Conservation (phyloP, 2,113 vertebrate genomes). For the Percina caprodes region DNA sequence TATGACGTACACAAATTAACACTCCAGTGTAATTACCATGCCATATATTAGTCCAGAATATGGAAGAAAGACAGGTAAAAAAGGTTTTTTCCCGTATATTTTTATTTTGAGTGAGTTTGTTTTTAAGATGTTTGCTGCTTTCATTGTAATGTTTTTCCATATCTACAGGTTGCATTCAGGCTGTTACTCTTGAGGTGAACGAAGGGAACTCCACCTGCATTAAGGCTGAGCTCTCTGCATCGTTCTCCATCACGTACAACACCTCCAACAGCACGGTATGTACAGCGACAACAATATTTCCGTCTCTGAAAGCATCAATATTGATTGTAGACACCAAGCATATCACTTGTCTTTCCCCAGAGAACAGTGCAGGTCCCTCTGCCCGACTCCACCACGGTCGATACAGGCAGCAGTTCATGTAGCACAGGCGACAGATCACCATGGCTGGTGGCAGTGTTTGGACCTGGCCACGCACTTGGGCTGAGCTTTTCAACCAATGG, state of each 20-base stretch:
- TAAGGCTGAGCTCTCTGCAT: conserved; percentile 87
- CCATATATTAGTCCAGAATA: background rate
- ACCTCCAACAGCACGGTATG: conserved; percentile 69
- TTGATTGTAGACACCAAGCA: background rate
- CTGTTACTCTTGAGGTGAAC: conserved; percentile 86
- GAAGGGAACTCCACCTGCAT: conserved; percentile 87
- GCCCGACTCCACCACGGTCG: conserved; percentile 78
- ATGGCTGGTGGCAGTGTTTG: conserved; percentile 83
- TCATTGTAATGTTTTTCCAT: background rate
- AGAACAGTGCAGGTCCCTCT: conserved; percentile 72
- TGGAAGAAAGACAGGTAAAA: background rate
- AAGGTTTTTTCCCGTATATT: background rate
- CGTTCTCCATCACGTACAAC: conserved; percentile 85
- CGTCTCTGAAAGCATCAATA: background rate
- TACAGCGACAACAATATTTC: background rate
- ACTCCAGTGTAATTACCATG: background rate
- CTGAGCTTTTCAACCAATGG: conserved; percentile 84
- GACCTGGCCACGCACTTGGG: conserved; percentile 80
- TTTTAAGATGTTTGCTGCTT: background rate
- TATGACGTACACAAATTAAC: background rate
- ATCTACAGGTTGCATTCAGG: conserved; percentile 71
- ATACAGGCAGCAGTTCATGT: conserved; percentile 84
- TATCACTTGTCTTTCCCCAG: conserved; percentile 68
- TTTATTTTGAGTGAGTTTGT: background rate
- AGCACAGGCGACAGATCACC: conserved; percentile 63